Percentiles rank a stretch among this genome's conserved stretches.
Evolutionary conservation across 1,140 invertebrate species (phyloP).

Genomic region (Scaptomyza pallida): DNA sequence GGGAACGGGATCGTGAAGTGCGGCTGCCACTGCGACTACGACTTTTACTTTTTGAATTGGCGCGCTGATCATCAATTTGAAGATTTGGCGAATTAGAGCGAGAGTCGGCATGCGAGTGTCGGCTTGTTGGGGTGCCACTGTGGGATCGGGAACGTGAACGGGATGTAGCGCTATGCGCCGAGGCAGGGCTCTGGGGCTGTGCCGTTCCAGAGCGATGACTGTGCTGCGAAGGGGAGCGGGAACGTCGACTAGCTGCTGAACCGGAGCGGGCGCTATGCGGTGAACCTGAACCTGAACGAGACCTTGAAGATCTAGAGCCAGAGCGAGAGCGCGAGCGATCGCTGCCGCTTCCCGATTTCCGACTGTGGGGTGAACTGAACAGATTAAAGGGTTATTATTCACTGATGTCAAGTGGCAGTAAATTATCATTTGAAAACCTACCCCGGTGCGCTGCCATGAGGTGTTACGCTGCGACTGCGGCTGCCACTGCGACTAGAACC

Average conservation of each 20-base stretch:
- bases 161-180: constrained; percentile 31
- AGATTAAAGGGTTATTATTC: not conserved
- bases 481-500: constrained; percentile 84
- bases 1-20: constrained; percentile 47
- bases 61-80: constrained; percentile 83
- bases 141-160: constrained; percentile 38
- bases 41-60: constrained; percentile 83
- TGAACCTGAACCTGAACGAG: constrained; percentile 23
- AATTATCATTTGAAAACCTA: constrained; percentile 74
- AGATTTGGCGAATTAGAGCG: constrained; percentile 85
- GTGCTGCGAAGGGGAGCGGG: constrained; percentile 47
- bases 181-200: constrained; percentile 30
- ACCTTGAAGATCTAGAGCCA: constrained; percentile 16
- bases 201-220: constrained; percentile 42
- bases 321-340: constrained; percentile 21
- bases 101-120: constrained; percentile 55
- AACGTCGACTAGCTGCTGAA: constrained; percentile 36
- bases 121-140: constrained; percentile 26
- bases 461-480: constrained; percentile 85
- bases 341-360: constrained; percentile 10
- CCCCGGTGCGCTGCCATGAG: constrained; percentile 70
- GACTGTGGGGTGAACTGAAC: constrained; percentile 68
- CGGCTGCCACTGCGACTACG: constrained; percentile 44
- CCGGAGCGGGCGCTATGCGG: constrained; percentile 35
- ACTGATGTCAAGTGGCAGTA: constrained; percentile 25